Evolutionary conservation across 53 echinoderm and acorn worm genomes (phyloP), one percentile per base, ranked within the genome.

Genomic region (Arbacia lixula): DNA sequence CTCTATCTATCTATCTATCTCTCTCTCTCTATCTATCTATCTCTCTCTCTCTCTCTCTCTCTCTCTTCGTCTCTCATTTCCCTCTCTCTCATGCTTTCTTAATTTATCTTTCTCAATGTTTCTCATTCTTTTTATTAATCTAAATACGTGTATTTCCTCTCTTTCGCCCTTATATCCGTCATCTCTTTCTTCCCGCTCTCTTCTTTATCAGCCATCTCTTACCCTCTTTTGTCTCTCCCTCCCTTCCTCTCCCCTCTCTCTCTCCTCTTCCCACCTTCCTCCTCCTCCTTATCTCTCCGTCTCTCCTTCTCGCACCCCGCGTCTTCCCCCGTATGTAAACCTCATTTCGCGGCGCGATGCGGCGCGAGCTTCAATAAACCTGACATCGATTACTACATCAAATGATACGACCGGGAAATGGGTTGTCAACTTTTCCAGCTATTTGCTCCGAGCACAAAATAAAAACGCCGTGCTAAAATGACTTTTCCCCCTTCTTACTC

Each of bases 351-450:
- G 64, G 57, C 9, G 78, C 78, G 60, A 38, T 49, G 41, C 53
- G 37, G 82, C 82, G 64, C 78, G 31, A 49, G 49, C 82, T 81
- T 81, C 82, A 81, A 81, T 81, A 81, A 81, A 81, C 82, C 82
- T 81, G 63, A 21, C 82, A 81, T 81, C 82, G 82, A 81, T 81
- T 81, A 62, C 82, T 63, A 63, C 82, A 63, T 64, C 82, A 81
- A 63, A 81, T 81, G 82, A 81, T 81, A 81, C 82, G 63, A 25
- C 82, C 17, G 82, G 79, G 82, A 81, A 81, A 81, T 81, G 82
- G 82, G 82, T 63, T 81, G 82, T 81, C 82, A 81, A 81, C 41
- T 81, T 81, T 81, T 81, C 82, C 34, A 81, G 82, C 82, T 81
- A 81, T 81, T 81, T 81, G 82, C 82, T 81, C 64, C 62, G 63